These are phyloP conservation scores for Acleris sparsana DNA, from an alignment of 2,888 invertebrate genomes.

Conservation along the genomic window DNA sequence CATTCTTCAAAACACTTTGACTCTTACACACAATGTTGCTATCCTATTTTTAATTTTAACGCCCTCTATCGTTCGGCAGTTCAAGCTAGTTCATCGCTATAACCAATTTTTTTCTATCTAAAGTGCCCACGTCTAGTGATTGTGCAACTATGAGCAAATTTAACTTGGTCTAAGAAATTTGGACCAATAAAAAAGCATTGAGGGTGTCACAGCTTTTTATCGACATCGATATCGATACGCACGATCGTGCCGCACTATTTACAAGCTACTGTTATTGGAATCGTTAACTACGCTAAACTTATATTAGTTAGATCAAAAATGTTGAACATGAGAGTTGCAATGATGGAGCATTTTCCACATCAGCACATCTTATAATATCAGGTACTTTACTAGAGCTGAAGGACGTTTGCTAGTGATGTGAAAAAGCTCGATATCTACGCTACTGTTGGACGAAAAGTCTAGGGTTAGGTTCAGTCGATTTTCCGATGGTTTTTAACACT, in stretches of 20 bases:
- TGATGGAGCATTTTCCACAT: constrained; percentile 61
- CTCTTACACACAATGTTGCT: constrained; percentile 13
- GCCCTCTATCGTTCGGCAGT: constrained; percentile 64
- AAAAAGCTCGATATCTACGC: constrained; percentile 67
- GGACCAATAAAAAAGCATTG: constrained; percentile 59
- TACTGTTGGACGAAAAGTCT: constrained; percentile 75
- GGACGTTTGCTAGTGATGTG: constrained; percentile 41
- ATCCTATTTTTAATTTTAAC: constrained; percentile 40
- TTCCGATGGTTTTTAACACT: constrained; percentile 29
- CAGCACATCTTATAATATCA: constrained; percentile 44
- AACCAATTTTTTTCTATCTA: constrained; percentile 61
- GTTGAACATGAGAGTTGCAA: constrained; percentile 53
- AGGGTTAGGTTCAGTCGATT: constrained; percentile 30
- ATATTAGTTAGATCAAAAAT: constrained; percentile 56
- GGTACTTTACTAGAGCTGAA: constrained; percentile 38
- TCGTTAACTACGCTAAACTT: constrained; percentile 32
- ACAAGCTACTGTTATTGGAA: constrained; percentile 40
- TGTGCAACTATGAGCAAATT: constrained; percentile 78
- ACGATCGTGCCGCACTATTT: constrained; percentile 50
- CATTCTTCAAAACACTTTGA: constrained; percentile 7
- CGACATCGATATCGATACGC: constrained; percentile 41
- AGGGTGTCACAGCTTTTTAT: constrained; percentile 49
- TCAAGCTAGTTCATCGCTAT: constrained; percentile 60
- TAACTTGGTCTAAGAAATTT: constrained; percentile 62
- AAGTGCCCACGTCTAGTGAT: constrained; percentile 67